Evolutionary conservation across 1,140 invertebrate species (phyloP).

Genomic region (Chlorops oryzae): DNA sequence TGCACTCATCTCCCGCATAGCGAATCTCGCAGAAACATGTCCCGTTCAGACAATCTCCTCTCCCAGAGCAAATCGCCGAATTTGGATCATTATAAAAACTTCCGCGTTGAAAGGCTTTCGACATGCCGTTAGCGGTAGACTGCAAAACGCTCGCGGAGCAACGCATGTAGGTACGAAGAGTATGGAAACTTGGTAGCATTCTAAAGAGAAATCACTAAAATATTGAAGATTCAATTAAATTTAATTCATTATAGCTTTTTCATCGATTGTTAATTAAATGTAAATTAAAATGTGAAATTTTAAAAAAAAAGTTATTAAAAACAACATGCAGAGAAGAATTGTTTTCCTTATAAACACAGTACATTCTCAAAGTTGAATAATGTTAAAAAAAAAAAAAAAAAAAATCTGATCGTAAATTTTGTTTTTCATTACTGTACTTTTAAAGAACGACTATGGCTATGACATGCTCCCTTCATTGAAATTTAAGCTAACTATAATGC

Average conservation of each 20-base stretch:
- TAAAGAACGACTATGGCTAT: too few relatives aligned
- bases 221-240: neutral
- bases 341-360: too few relatives aligned
- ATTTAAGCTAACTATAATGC: too few relatives aligned
- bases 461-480: too few relatives aligned
- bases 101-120: conserved; percentile 4
- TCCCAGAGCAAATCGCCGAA: conserved; percentile 53
- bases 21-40: conserved; percentile 85
- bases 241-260: neutral
- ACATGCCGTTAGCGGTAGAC: conserved; percentile 20
- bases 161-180: conserved; percentile 44
- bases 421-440: too few relatives aligned
- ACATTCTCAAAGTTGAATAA: too few relatives aligned
- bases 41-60: conserved; percentile 84
- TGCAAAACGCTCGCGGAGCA: conserved; percentile 45
- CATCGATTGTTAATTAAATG: neutral
- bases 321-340: too few relatives aligned
- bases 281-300: neutral
- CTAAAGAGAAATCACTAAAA: conserved; percentile 34
- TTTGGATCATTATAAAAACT: conserved; percentile 15
- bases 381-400: too few relatives aligned
- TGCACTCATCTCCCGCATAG: conserved; percentile 56
- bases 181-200: conserved; percentile 44
- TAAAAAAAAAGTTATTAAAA: too few relatives aligned
- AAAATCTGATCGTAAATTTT: too few relatives aligned